Conservation (phyloP, 2,113 vertebrate species). For the Psophia crepitans region DNA sequence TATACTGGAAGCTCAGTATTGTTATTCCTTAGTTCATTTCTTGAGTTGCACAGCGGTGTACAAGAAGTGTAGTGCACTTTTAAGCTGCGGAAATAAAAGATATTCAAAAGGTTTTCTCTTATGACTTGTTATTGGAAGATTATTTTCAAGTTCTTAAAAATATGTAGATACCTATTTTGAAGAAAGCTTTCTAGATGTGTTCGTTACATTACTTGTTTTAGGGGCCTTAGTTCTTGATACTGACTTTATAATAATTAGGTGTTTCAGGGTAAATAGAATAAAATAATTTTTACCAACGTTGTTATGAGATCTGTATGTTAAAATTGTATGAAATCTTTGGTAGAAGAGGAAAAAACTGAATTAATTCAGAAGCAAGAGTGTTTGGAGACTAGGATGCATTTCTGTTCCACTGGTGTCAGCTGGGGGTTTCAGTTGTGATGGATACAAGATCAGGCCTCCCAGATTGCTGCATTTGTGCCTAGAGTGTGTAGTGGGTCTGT, state of each 20-base stretch:
- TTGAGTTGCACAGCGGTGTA: background rate
- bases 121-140: background rate
- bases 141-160: slow-evolving; percentile 25
- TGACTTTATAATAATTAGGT: background rate
- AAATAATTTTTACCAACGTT: background rate
- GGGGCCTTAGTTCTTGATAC: background rate
- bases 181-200: background rate
- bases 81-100: background rate
- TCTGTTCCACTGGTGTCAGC: background rate
- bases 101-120: background rate
- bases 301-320: background rate
- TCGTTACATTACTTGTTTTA: background rate
- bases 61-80: background rate
- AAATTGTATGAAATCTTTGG: background rate
- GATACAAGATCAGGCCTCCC: background rate
- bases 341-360: background rate
- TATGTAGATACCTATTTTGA: background rate
- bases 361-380: background rate
- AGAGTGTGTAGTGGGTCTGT: background rate
- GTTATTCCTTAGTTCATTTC: background rate
- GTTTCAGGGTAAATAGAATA: background rate
- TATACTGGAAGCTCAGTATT: background rate
- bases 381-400: background rate
- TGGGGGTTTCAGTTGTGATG: background rate
- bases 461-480: background rate